Percentiles rank a stretch among this genome's conserved stretches.
Conservation (phyloP, 2,888 invertebrate genomes). For the Sthenelais limicola region DNA sequence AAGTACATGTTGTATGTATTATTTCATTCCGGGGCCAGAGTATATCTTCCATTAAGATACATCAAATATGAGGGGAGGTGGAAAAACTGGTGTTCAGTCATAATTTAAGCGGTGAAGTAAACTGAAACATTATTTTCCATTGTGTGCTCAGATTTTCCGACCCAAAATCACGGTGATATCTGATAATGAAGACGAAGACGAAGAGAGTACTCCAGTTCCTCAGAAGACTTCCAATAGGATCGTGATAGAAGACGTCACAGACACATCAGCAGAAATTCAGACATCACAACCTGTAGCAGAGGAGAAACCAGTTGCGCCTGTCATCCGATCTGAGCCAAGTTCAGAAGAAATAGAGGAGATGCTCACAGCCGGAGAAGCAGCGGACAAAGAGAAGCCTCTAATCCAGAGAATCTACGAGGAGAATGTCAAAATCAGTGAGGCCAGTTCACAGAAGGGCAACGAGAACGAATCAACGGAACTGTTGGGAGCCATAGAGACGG, state of each 20-base stretch:
- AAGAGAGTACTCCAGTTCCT: neutral
- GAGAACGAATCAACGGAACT: no score
- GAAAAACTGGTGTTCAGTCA: no score
- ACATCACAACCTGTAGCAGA: neutral
- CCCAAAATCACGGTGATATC: slow-evolving; percentile 43
- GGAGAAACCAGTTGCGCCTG: neutral
- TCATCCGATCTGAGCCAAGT: neutral
- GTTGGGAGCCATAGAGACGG: no score
- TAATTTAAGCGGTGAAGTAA: no score
- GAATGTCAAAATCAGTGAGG: neutral
- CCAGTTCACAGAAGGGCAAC: no score
- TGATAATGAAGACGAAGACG: slow-evolving; percentile 40
- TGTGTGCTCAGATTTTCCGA: slow-evolving; percentile 19
- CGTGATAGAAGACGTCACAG: slow-evolving; percentile 31
- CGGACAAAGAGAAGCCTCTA: neutral
- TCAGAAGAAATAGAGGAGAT: slow-evolving; percentile 20
- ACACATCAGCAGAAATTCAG: neutral
- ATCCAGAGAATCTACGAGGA: slow-evolving; percentile 29
- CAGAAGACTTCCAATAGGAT: slow-evolving; percentile 1
- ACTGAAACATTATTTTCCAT: no score
- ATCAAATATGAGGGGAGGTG: no score
- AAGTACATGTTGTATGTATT: neutral
- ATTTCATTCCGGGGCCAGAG: neutral
- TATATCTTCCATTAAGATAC: no score
- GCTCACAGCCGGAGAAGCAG: neutral